phyloP scores from a whole-genome alignment of 2,113 vertebrate genomes.

The Lepus timidus region DNA sequence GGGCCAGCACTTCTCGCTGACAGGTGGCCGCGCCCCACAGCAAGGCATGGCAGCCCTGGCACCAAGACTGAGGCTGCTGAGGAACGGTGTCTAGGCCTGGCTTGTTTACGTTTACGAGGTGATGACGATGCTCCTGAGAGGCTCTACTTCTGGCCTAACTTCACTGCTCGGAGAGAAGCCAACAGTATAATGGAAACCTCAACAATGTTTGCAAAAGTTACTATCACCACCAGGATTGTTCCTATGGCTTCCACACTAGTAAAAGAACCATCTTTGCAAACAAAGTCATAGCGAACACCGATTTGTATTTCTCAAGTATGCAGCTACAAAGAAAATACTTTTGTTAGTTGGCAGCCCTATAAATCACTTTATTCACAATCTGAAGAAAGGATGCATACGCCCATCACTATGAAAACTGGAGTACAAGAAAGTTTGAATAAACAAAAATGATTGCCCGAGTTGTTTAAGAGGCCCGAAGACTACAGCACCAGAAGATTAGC shows the following conservation, averaged over 20 bases:
- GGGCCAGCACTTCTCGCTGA: not conserved
- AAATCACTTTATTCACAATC: conserved; percentile 56
- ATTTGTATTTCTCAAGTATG: conserved; percentile 27
- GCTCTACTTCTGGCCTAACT: not conserved
- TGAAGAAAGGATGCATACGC: conserved; percentile 27
- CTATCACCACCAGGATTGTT: not conserved
- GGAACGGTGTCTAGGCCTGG: not conserved
- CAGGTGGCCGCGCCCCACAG: not conserved
- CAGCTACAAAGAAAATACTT: not conserved
- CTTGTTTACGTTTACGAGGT: conserved; percentile 51
- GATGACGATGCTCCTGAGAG: conserved; percentile 19
- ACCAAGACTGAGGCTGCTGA: not conserved
- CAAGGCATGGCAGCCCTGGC: not conserved
- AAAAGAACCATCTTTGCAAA: not conserved
- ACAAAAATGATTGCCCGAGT: conserved; percentile 21
- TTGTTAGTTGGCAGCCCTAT: not conserved
- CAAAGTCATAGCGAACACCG: not conserved
- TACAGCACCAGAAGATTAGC: conserved; percentile 63
- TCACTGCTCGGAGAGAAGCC: conserved; percentile 1
- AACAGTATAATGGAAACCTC: not conserved
- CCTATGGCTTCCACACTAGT: not conserved
- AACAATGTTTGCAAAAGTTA: not conserved
- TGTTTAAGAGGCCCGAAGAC: conserved; percentile 59
- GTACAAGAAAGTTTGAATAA: not conserved
- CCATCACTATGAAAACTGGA: conserved; percentile 53